phyloP scores from a whole-genome alignment of 2,797 vertebrate species.

The Parauchenoglanis punctatus region DNA sequence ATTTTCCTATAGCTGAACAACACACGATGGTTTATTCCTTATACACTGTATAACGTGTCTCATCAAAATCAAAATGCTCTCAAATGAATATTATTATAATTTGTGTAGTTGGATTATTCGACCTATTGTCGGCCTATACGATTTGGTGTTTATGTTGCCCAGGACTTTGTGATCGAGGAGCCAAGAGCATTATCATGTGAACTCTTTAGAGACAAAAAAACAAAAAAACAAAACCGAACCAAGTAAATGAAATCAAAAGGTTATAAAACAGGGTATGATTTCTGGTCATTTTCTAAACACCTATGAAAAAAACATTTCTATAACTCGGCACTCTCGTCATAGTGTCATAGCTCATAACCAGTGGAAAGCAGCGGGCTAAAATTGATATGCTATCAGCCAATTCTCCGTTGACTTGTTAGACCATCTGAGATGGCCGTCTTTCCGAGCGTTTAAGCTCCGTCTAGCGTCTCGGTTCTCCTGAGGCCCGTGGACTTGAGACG shows the following conservation, averaged over 20 bases:
- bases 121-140: too few species aligned
- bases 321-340: constrained; percentile 1
- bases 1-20: background rate
- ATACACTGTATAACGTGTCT: background rate
- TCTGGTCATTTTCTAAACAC: background rate
- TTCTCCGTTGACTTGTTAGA: constrained; percentile 78
- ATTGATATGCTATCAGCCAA: constrained; percentile 78
- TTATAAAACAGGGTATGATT: background rate
- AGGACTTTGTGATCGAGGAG: background rate
- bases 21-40: background rate
- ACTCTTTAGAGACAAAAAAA: background rate
- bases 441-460: constrained; percentile 79
- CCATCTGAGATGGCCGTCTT: constrained; percentile 80
- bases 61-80: background rate
- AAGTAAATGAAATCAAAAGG: background rate
- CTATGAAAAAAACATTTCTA: constrained; percentile 2
- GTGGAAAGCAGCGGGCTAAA: constrained; percentile 54
- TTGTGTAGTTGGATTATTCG: background rate
- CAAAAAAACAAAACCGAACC: background rate
- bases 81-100: too few species aligned
- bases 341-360: constrained; percentile 66
- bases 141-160: background rate
- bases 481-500: constrained; percentile 80
- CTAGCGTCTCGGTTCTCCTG: constrained; percentile 78
- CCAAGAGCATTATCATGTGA: background rate